These are phyloP conservation scores for Botia almorhae DNA, from an alignment of 2,797 vertebrate species.

Conservation along the genomic window DNA sequence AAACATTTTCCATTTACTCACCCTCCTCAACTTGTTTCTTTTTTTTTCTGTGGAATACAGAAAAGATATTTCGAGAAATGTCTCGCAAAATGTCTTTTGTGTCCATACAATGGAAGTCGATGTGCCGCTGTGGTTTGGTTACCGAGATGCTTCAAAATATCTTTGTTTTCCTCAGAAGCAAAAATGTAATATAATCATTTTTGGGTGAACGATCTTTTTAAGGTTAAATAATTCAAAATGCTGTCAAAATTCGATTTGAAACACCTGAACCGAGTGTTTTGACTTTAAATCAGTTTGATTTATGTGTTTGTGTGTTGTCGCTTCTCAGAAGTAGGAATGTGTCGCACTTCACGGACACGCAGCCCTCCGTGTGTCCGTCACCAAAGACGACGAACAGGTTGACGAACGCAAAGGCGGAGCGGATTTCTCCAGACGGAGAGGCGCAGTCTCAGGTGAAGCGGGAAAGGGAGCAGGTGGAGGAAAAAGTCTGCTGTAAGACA, in stretches of 20 bases:
- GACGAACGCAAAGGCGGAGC: constrained; percentile 75
- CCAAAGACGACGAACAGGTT: constrained; percentile 84
- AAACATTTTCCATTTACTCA: no score
- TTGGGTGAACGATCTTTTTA: no score
- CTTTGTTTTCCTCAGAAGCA: neutral
- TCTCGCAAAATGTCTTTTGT: no score
- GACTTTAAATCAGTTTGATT: neutral
- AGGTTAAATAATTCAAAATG: no score
- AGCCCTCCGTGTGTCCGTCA: constrained; percentile 82
- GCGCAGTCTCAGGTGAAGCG: constrained; percentile 68
- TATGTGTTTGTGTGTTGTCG: neutral
- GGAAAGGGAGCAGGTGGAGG: constrained; percentile 69
- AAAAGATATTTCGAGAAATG: no score
- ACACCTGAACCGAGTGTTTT: neutral
- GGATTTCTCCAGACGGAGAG: constrained; percentile 70
- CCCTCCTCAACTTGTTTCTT: no score
- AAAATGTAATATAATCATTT: no score
- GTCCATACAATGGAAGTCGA: no score
- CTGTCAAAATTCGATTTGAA: neutral
- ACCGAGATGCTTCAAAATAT: no score
- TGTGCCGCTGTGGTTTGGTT: no score
- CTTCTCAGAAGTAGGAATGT: constrained; percentile 80
- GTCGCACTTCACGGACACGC: constrained; percentile 82
- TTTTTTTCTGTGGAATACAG: no score
- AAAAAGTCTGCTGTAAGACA: constrained; percentile 75